These are phyloP conservation scores for Pangasius mekongensis DNA, from an alignment of 2,797 vertebrate species.

Conservation along the genomic window DNA sequence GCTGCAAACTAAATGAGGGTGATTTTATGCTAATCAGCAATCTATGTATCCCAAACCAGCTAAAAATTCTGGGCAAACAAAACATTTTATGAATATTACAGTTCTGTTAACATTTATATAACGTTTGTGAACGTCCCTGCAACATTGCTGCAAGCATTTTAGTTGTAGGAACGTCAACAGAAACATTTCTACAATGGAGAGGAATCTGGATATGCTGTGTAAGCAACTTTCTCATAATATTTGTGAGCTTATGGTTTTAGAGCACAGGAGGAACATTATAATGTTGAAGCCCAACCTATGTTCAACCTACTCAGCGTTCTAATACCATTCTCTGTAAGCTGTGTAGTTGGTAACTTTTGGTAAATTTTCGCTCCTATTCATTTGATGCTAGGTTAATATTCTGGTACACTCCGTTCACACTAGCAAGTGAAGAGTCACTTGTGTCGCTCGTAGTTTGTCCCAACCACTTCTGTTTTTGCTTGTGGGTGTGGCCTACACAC, in stretches of 20 bases:
- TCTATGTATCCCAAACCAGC: neutral
- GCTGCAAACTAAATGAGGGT: neutral
- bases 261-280: neutral
- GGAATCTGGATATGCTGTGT: neutral
- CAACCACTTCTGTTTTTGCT: neutral
- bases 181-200: neutral
- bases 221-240: neutral
- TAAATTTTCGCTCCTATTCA: too few relatives aligned
- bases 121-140: neutral
- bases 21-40: constrained; percentile 17
- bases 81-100: neutral
- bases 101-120: neutral
- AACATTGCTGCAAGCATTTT: neutral
- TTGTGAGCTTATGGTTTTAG: neutral
- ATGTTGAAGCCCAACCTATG: neutral
- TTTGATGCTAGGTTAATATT: neutral
- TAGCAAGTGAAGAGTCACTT: neutral
- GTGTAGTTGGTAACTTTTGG: too few relatives aligned
- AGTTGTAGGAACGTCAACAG: neutral
- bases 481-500: neutral
- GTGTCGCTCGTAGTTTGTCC: neutral
- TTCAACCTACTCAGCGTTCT: neutral
- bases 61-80: neutral
- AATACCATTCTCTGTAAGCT: neutral
- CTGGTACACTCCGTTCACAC: neutral